Evolutionary conservation across 2,797 vertebrate genomes (phyloP).

Genomic region (Sebastolobus alascanus): DNA sequence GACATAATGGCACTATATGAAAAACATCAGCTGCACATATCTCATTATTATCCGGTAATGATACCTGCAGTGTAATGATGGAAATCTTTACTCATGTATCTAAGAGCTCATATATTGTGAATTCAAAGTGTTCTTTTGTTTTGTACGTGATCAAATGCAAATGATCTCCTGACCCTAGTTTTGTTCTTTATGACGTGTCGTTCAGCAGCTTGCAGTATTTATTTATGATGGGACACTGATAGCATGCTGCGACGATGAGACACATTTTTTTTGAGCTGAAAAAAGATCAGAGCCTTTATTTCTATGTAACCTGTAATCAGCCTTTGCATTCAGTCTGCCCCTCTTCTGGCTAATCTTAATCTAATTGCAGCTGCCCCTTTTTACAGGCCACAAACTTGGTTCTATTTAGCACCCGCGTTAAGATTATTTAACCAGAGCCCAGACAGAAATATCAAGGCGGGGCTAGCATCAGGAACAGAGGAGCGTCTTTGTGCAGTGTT

Average conservation of each 20-base stretch:
- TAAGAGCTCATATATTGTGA: constrained; percentile 4
- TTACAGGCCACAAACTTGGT: constrained; percentile 58
- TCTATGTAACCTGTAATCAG: constrained; percentile 38
- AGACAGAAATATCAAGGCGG: constrained; percentile 56
- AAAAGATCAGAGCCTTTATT: constrained; percentile 46
- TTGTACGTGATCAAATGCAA: constrained; percentile 23
- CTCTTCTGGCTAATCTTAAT: constrained; percentile 58
- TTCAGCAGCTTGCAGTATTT: constrained; percentile 62
- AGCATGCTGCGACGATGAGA: constrained; percentile 40
- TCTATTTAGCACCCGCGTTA: constrained; percentile 55
- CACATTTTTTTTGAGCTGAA: constrained; percentile 45
- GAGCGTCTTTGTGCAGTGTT: constrained; percentile 61
- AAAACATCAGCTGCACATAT: constrained; percentile 34
- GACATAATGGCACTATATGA: constrained; percentile 39
- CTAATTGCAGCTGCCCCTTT: constrained; percentile 58
- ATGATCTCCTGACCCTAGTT: constrained; percentile 26
- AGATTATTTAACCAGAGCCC: constrained; percentile 66
- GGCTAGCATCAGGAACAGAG: constrained; percentile 61
- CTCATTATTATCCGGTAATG: constrained; percentile 34
- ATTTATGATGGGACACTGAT: constrained; percentile 69
- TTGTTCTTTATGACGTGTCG: constrained; percentile 14
- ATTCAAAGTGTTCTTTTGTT: constrained; percentile 36
- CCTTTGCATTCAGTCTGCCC: constrained; percentile 40
- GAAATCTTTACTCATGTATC: neutral
- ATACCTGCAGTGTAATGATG: constrained; percentile 38